A percentile compares a stretch with the other conserved stretches of the same genome.
Evolutionary conservation across 1,140 invertebrate species (phyloP).

Genomic region (Drosophila guanche): DNA sequence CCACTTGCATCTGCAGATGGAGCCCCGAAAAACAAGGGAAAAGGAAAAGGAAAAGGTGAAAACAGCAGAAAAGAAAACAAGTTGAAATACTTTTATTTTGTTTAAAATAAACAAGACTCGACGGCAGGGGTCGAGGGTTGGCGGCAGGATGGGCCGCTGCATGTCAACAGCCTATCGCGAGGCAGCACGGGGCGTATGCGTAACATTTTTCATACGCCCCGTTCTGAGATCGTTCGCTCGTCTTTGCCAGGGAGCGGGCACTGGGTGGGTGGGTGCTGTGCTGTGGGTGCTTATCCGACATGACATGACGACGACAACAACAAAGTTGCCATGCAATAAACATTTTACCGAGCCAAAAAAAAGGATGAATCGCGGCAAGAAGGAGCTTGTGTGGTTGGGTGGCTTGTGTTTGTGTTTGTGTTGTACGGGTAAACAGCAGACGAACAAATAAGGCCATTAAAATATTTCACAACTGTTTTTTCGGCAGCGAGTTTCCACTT

Average conservation of each 20-base stretch:
- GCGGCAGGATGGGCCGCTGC: constrained; percentile 11
- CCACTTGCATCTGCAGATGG: background rate
- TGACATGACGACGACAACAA: constrained; percentile 17
- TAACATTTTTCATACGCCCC: constrained; percentile 46
- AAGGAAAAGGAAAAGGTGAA: background rate
- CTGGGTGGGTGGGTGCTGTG: too few relatives aligned
- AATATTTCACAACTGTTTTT: constrained; percentile 23
- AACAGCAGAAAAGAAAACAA: constrained; percentile 6
- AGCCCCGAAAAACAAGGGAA: too few relatives aligned
- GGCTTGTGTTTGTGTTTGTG: background rate
- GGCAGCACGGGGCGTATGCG: constrained; percentile 50
- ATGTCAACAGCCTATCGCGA: constrained; percentile 40
- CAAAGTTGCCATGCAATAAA: constrained; percentile 34
- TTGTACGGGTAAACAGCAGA: background rate
- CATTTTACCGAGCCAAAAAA: constrained; percentile 15
- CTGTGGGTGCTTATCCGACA: too few relatives aligned
- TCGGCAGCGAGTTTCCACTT: background rate
- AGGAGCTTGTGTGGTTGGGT: background rate
- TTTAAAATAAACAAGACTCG: constrained; percentile 11
- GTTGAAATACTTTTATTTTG: constrained; percentile 16
- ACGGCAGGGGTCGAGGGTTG: constrained; percentile 1
- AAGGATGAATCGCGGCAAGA: background rate
- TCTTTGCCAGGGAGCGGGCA: background rate
- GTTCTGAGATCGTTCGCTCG: constrained; percentile 2
- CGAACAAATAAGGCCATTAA: constrained; percentile 30